A percentile compares a stretch with the other conserved stretches of the same genome.
phyloP scores from a whole-genome alignment of 2,797 vertebrate genomes.

The Danio kyathit region DNA sequence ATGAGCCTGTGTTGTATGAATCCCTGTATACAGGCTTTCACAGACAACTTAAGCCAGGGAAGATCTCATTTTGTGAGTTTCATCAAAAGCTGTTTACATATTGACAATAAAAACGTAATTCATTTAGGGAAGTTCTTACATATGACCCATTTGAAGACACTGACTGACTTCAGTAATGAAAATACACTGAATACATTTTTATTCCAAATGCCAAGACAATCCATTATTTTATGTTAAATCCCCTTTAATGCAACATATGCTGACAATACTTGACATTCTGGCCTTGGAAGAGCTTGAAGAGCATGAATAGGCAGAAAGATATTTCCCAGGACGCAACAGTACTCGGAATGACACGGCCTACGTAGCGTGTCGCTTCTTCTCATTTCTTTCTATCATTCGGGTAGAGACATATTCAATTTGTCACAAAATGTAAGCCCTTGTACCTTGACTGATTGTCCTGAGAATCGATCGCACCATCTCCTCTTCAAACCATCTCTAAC shows the following conservation, averaged over 20 bases:
- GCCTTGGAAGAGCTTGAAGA: slow-evolving; percentile 3
- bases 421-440: slow-evolving; percentile 50
- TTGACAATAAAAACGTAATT: too few species aligned
- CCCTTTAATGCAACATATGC: not conserved
- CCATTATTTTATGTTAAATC: not conserved
- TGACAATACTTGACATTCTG: slow-evolving; percentile 5
- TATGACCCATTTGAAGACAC: too few species aligned
- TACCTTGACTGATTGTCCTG: slow-evolving; percentile 46
- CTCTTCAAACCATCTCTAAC: slow-evolving; percentile 50
- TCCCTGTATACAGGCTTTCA: too few species aligned
- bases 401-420: slow-evolving; percentile 37
- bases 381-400: slow-evolving; percentile 37
- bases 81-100: too few species aligned
- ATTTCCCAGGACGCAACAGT: slow-evolving; percentile 37
- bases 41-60: too few species aligned
- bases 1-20: too few species aligned
- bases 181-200: not conserved
- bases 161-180: not conserved
- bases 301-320: not conserved
- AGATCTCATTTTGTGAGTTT: too few species aligned
- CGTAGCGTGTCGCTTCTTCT: slow-evolving; percentile 18
- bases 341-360: slow-evolving; percentile 8
- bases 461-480: slow-evolving; percentile 55
- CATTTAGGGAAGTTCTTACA: too few species aligned
- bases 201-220: slow-evolving; percentile 1